These are phyloP conservation scores for Apamea anceps DNA, from an alignment of 2,888 invertebrate genomes.

Conservation along the genomic window DNA sequence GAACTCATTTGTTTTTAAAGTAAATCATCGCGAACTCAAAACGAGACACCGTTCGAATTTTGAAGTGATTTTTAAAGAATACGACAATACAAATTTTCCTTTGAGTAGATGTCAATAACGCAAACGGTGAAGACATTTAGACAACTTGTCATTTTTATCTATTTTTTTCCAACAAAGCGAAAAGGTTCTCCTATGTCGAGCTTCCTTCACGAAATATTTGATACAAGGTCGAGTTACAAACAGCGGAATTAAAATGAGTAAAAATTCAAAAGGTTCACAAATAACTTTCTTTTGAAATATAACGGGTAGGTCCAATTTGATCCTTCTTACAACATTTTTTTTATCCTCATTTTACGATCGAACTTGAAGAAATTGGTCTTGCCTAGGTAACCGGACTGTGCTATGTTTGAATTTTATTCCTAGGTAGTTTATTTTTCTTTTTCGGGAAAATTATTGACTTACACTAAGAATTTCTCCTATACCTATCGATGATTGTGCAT, in stretches of 20 bases:
- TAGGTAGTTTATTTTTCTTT: background rate
- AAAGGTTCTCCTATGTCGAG: background rate
- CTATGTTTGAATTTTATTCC: background rate
- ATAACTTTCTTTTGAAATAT: conserved; percentile 48
- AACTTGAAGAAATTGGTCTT: conserved; percentile 16
- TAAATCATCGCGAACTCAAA: too few relatives aligned
- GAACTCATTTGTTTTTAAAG: background rate
- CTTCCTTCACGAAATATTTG: conserved; percentile 21
- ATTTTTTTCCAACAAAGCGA: background rate
- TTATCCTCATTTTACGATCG: conserved; percentile 23
- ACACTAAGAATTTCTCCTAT: background rate
- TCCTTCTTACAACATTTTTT: conserved; percentile 17
- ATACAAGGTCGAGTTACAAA: conserved; percentile 32
- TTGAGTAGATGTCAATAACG: background rate
- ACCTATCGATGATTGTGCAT: too few relatives aligned
- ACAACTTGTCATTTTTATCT: conserved; percentile 3
- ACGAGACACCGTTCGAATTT: background rate
- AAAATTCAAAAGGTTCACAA: conserved; percentile 44
- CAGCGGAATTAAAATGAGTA: conserved; percentile 40
- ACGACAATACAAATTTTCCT: too few relatives aligned
- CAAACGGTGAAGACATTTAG: background rate
- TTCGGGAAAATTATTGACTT: too few relatives aligned
- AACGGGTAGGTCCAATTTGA: conserved; percentile 6
- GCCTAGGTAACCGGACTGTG: background rate
- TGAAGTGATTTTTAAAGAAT: background rate